Evolutionary conservation across 2,113 vertebrate species (phyloP).

Genomic region (Muntiacus reevesi): DNA sequence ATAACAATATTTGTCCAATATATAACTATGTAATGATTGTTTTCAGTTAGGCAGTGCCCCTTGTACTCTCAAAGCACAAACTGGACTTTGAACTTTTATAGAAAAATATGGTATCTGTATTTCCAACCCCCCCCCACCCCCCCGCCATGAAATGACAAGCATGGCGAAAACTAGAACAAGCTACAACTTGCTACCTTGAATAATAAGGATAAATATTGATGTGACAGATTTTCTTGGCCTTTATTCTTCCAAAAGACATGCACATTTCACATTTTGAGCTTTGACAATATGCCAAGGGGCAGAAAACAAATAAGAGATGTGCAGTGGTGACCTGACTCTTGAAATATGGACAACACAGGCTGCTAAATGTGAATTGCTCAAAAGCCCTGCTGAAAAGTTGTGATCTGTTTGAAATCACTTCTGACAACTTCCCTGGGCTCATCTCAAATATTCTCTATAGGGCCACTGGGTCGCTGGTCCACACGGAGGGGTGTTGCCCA

Average conservation of each 20-base stretch:
- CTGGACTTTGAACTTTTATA: background rate
- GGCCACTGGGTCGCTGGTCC: background rate
- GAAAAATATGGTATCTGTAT: background rate
- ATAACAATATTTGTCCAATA: background rate
- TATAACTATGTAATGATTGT: background rate
- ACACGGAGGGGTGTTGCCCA: background rate
- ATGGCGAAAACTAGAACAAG: background rate
- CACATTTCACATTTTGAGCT: background rate
- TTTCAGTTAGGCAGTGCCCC: background rate
- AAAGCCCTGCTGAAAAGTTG: background rate
- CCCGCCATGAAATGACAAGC: background rate
- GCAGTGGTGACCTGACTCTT: background rate
- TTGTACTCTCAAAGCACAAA: background rate
- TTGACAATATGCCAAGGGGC: slow-evolving; percentile 27
- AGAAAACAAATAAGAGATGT: slow-evolving; percentile 33
- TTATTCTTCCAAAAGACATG: background rate
- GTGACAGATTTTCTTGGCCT: background rate
- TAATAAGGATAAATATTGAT: background rate
- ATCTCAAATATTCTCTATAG: background rate
- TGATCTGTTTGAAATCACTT: slow-evolving; percentile 2
- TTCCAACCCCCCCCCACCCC: background rate
- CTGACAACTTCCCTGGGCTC: background rate
- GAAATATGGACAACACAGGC: background rate
- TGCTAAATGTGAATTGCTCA: background rate
- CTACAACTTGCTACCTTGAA: background rate